phyloP scores from a whole-genome alignment of 2,797 vertebrate species.

The Sebastes oblongus region DNA sequence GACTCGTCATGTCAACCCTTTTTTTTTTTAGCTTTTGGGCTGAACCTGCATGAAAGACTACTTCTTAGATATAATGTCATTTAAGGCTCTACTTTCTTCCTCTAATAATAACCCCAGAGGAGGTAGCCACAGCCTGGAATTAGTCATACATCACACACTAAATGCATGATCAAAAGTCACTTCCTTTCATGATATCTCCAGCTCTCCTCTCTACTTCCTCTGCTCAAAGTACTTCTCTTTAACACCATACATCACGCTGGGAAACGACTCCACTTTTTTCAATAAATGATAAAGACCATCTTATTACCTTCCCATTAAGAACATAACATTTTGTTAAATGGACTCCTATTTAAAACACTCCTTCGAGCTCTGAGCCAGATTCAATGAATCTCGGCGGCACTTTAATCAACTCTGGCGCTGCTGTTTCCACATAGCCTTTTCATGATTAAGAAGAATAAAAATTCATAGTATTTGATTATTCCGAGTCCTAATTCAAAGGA shows the following conservation, averaged over 20 bases:
- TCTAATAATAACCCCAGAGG: slow-evolving; percentile 26
- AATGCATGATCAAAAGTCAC: slow-evolving; percentile 54
- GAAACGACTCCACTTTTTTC: slow-evolving; percentile 74
- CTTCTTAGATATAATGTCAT: slow-evolving; percentile 21
- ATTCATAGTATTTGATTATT: slow-evolving; percentile 85
- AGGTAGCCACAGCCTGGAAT: slow-evolving; percentile 32
- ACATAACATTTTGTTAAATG: slow-evolving; percentile 84
- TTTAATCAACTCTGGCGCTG: slow-evolving; percentile 78
- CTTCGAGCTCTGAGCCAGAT: slow-evolving; percentile 75
- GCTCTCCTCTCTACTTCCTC: slow-evolving; percentile 26
- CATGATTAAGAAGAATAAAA: slow-evolving; percentile 84
- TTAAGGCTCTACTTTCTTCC: slow-evolving; percentile 27
- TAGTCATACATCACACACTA: slow-evolving; percentile 48
- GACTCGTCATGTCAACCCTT: slow-evolving; percentile 8
- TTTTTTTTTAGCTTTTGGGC: slow-evolving; percentile 7
- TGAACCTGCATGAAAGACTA: slow-evolving; percentile 10
- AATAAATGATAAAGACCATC: slow-evolving; percentile 81
- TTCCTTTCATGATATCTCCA: slow-evolving; percentile 58
- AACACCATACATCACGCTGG: slow-evolving; percentile 71
- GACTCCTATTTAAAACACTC: slow-evolving; percentile 84
- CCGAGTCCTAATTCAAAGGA: slow-evolving; percentile 76
- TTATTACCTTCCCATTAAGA: slow-evolving; percentile 85
- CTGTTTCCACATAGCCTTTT: slow-evolving; percentile 71
- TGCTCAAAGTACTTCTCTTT: slow-evolving; percentile 58
- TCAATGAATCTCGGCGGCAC: slow-evolving; percentile 77